Evolutionary conservation across 1,140 invertebrate species (phyloP), one percentile per base, ranked within the genome.

Genomic region (Listronotus bonariensis): DNA sequence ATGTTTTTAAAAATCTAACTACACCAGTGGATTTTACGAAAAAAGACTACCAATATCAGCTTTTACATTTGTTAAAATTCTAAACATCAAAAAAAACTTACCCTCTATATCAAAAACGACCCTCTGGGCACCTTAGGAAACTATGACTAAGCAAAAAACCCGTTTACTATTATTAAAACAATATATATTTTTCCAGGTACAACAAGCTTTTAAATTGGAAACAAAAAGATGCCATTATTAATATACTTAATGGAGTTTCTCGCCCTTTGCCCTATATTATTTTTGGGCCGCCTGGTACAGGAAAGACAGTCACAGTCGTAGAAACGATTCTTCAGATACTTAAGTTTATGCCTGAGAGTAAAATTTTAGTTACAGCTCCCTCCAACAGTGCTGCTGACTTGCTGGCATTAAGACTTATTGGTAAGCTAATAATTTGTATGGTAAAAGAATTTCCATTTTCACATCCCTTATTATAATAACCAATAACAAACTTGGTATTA

Each of bases 341-440:
- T 61, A 58, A 72, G 38, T 48, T 77, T 56, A 68, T 79, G 46
- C 79, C 82, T 6, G 72, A 79, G 3, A 79, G 80, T 8, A 77
- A 80, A 57, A 82, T 92, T 45, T 76, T 93, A 14, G 82, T 91
- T 15, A 85, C 86, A 64, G 82, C 90, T 6, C 87, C 89, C 8
- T 92, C 90, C 0, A 93, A 93, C 78, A 85, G 87, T 69, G 90
- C 90, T 45, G 89, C 88, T 18, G 90, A 93, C 82, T 82, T 90
- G 48, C 80, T 91, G n/a, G 82, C 86, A 0, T 73, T 82, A 59
- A 76, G 85, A 69, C 75, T 90, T 6, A 73, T 80, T 20, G 61
- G 61, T 63, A 55, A 54, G 14, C 26, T 6, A 51, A 26, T n/a
- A 31, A 26, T 3, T 26, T 5, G n/a, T 26, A 26, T 26, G 2